These are phyloP conservation scores for Apus apus DNA, from an alignment of 2,113 vertebrate genomes.

Conservation along the genomic window DNA sequence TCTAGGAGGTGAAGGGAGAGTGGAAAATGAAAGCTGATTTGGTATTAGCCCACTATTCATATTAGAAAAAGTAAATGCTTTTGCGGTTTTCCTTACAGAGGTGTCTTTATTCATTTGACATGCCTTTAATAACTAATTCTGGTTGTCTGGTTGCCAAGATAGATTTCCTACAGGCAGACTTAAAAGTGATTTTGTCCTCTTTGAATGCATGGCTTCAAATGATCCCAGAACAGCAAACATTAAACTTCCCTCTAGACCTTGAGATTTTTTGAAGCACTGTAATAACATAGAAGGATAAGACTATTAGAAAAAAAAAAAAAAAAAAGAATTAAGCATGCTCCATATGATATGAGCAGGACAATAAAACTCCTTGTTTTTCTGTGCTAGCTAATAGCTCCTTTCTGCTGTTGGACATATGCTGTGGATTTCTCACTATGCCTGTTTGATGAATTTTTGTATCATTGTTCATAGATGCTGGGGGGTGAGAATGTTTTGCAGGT, in stretches of 20 bases:
- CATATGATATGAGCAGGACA: neutral
- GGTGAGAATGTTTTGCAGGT: neutral
- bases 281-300: constrained; percentile 64
- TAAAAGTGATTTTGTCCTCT: constrained; percentile 90
- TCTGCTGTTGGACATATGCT: neutral
- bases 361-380: constrained; percentile 50
- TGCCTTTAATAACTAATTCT: constrained; percentile 91
- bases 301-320: constrained; percentile 47
- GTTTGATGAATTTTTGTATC: neutral
- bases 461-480: neutral
- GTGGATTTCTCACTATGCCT: constrained; percentile 1
- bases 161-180: constrained; percentile 87
- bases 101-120: constrained; percentile 85
- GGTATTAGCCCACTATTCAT: constrained; percentile 80
- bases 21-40: constrained; percentile 83
- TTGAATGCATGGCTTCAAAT: constrained; percentile 89
- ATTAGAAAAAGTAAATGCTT: constrained; percentile 82
- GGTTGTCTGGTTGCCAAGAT: constrained; percentile 84
- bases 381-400: neutral
- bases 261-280: constrained; percentile 77
- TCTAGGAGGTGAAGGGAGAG: constrained; percentile 73
- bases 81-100: constrained; percentile 84
- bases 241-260: constrained; percentile 80
- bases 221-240: constrained; percentile 89
- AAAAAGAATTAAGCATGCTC: constrained; percentile 44